These are phyloP conservation scores for Oegoconia quadripuncta DNA, from an alignment of 2,888 invertebrate genomes.

Conservation along the genomic window DNA sequence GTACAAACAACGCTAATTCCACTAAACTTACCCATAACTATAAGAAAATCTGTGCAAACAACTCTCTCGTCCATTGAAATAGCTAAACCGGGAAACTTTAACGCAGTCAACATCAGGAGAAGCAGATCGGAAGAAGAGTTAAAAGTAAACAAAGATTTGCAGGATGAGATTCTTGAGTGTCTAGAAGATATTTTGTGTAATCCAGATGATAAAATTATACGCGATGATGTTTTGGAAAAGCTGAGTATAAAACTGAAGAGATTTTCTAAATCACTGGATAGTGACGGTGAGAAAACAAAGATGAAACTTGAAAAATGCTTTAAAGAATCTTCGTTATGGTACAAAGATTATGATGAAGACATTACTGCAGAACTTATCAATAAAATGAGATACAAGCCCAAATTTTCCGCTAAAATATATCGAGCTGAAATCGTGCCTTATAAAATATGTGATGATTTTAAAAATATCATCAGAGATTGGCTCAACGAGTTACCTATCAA, in stretches of 20 bases:
- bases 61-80: slow-evolving; percentile 33
- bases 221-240: slow-evolving; percentile 14
- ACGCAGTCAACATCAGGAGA: slow-evolving; percentile 24
- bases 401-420: slow-evolving; percentile 9
- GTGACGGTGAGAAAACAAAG: too few species aligned
- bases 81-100: slow-evolving; percentile 7
- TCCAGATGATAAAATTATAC: slow-evolving; percentile 16
- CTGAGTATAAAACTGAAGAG: slow-evolving; percentile 15
- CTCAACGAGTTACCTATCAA: slow-evolving; percentile 32
- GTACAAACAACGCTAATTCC: slow-evolving; percentile 32
- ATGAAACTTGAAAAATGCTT: slow-evolving; percentile 3
- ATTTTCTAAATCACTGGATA: slow-evolving; percentile 6
- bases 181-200: slow-evolving; percentile 29
- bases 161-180: slow-evolving; percentile 29
- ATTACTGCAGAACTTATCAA: not conserved
- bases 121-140: slow-evolving; percentile 43
- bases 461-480: slow-evolving; percentile 38
- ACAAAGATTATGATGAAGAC: slow-evolving; percentile 5
- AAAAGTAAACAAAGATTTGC: slow-evolving; percentile 21
- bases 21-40: slow-evolving; percentile 16
- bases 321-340: not conserved
- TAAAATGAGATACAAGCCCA: slow-evolving; percentile 6
- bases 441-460: slow-evolving; percentile 18
- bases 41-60: slow-evolving; percentile 33
- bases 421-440: slow-evolving; percentile 20